Evolutionary conservation across 2,797 vertebrate species (phyloP).

Genomic region (Sarcoramphus papa): DNA sequence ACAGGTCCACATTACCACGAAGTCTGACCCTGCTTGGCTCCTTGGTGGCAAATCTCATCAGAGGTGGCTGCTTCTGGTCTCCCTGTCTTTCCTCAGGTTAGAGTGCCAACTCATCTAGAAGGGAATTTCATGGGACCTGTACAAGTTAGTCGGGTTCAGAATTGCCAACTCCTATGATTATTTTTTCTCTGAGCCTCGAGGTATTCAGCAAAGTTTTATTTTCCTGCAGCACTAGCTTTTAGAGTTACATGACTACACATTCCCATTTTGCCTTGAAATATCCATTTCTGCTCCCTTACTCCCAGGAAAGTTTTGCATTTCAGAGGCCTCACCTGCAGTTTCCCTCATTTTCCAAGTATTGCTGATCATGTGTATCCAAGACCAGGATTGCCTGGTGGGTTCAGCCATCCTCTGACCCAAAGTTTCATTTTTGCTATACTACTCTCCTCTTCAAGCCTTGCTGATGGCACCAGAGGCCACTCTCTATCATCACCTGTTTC

Average conservation of each 20-base stretch:
- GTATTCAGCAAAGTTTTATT: not conserved
- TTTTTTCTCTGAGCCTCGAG: not conserved
- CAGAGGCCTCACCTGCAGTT: not conserved
- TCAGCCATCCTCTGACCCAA: not conserved
- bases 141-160: not conserved
- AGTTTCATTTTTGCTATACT: not conserved
- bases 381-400: not conserved
- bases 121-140: not conserved
- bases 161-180: not conserved
- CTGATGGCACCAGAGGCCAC: not conserved
- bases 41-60: not conserved
- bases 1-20: not conserved
- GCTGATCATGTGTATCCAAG: not conserved
- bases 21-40: not conserved
- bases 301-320: not conserved
- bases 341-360: not conserved
- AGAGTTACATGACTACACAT: not conserved
- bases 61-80: not conserved
- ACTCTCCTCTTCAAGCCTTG: not conserved
- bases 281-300: not conserved
- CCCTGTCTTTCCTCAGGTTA: not conserved
- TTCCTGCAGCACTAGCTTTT: not conserved
- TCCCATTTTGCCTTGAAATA: not conserved
- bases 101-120: not conserved
- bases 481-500: not conserved